These are phyloP conservation scores for Axis porcinus DNA, from an alignment of 2,113 vertebrate species.

Conservation along the genomic window DNA sequence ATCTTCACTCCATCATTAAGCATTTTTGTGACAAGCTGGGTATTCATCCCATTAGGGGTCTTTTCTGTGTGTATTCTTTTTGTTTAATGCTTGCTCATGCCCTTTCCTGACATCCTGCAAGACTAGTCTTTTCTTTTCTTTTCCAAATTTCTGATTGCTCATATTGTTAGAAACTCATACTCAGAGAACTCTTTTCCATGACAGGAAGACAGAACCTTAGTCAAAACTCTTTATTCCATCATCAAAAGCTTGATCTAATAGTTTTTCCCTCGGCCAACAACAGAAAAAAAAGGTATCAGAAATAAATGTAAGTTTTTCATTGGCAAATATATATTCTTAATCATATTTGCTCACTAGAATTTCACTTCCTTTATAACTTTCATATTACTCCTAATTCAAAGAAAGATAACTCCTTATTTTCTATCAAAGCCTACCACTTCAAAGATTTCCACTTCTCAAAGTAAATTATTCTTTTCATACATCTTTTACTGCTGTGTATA, in stretches of 20 bases:
- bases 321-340: slow-evolving; percentile 7
- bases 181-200: slow-evolving; percentile 45
- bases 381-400: neutral
- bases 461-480: neutral
- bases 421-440: neutral
- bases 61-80: slow-evolving; percentile 63
- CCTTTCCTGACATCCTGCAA: slow-evolving; percentile 59
- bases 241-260: slow-evolving; percentile 1
- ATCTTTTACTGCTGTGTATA: neutral
- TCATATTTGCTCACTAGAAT: neutral
- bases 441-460: slow-evolving; percentile 1
- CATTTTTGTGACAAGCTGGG: slow-evolving; percentile 63
- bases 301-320: neutral
- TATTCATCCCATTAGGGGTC: slow-evolving; percentile 53
- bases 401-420: neutral
- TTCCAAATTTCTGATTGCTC: slow-evolving; percentile 60
- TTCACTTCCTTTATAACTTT: neutral
- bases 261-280: neutral
- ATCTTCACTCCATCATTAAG: slow-evolving; percentile 72
- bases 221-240: slow-evolving; percentile 37
- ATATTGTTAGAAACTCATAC: slow-evolving; percentile 58
- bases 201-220: slow-evolving; percentile 46
- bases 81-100: slow-evolving; percentile 52
- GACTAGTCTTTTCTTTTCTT: slow-evolving; percentile 53
- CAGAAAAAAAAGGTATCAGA: neutral